A percentile compares a stretch with the other conserved stretches of the same genome.
Evolutionary conservation across 2,888 invertebrate genomes (phyloP).

Genomic region (Melanophora roralis): DNA sequence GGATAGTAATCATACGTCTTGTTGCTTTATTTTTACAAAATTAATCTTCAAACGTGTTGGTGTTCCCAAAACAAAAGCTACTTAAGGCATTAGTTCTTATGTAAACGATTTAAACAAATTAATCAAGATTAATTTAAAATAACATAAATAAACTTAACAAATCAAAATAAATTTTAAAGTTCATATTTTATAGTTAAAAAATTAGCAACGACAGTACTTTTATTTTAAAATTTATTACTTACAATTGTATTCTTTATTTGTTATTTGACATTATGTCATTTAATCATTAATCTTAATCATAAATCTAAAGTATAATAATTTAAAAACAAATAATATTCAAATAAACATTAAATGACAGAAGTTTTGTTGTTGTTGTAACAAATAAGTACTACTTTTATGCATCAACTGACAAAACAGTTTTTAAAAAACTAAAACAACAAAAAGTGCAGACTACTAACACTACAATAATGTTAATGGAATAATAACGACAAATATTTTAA

Average conservation of each 20-base stretch:
- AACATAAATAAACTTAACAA: no score
- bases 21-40: not conserved
- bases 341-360: constrained; percentile 28
- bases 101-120: constrained; percentile 24
- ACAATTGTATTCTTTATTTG: constrained; percentile 4
- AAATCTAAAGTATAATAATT: constrained; percentile 11
- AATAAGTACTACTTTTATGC: constrained; percentile 56
- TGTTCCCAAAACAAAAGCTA: not conserved
- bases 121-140: constrained; percentile 18
- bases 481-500: constrained; percentile 1
- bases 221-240: not conserved
- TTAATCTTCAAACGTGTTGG: not conserved
- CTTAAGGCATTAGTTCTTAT: not conserved
- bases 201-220: constrained; percentile 6
- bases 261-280: constrained; percentile 20
- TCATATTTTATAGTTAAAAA: constrained; percentile 8
- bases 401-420: constrained; percentile 34
- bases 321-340: not conserved
- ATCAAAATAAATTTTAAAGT: not conserved
- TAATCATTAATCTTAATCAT: constrained; percentile 51
- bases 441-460: constrained; percentile 36
- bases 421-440: not conserved
- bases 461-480: not conserved
- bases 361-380: constrained; percentile 17
- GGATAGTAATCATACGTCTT: constrained; percentile 39